phyloP scores from a whole-genome alignment of 2,888 invertebrate genomes.

The Melikaiella ostensackeni region DNA sequence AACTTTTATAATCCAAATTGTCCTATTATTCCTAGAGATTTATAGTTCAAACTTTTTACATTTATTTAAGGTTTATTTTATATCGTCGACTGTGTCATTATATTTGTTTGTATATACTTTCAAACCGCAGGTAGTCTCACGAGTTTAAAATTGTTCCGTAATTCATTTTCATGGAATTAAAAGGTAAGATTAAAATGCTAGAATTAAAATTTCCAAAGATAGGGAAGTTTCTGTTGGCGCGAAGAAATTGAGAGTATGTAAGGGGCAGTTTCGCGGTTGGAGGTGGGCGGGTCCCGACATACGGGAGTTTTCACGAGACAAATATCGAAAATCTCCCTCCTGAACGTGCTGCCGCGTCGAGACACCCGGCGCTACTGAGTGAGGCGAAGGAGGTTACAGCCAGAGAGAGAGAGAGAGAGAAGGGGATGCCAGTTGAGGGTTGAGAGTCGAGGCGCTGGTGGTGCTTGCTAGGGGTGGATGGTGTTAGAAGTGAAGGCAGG shows the following conservation, averaged over 20 bases:
- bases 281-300: constrained; percentile 59
- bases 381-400: constrained; percentile 53
- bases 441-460: constrained; percentile 41
- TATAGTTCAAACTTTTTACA: neutral
- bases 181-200: neutral
- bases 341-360: constrained; percentile 66
- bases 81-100: neutral
- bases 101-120: neutral
- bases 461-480: constrained; percentile 23
- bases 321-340: constrained; percentile 41
- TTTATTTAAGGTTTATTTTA: neutral
- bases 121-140: neutral
- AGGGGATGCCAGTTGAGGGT: constrained; percentile 32
- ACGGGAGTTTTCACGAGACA: constrained; percentile 48
- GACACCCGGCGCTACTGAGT: constrained; percentile 68
- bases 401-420: constrained; percentile 30
- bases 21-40: neutral
- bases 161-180: neutral
- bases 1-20: neutral
- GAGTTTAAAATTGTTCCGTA: neutral
- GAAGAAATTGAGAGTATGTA: constrained; percentile 34
- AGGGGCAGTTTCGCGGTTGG: constrained; percentile 23
- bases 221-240: constrained; percentile 2
- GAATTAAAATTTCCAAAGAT: neutral
- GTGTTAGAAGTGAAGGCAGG: constrained; percentile 37